Evolutionary conservation across 2,888 invertebrate genomes (phyloP).

Genomic region (Eilema sororculum): DNA sequence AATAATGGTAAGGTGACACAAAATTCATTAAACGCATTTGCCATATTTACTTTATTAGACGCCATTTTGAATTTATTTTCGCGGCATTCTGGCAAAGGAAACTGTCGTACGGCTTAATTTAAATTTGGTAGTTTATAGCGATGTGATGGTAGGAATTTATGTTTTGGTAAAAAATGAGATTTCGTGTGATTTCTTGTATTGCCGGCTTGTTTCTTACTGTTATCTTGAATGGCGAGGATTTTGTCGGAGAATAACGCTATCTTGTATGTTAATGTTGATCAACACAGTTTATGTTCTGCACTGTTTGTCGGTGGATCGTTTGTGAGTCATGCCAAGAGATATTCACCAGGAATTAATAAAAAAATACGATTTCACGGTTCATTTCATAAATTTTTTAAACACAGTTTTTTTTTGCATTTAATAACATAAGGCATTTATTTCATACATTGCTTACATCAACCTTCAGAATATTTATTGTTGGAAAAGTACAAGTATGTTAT

Average conservation of each 20-base stretch:
- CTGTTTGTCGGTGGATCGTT: conserved; percentile 20
- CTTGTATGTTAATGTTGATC: conserved; percentile 30
- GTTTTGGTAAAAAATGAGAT: conserved; percentile 36
- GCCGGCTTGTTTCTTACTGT: conserved; percentile 33
- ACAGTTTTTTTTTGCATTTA: too few species aligned
- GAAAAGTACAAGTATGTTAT: too few species aligned
- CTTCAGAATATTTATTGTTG: too few species aligned
- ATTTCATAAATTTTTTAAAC: too few species aligned
- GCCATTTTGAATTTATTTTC: conserved; percentile 43
- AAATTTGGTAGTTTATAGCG: conserved; percentile 63
- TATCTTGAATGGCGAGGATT: conserved; percentile 45
- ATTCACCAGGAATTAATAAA: neutral
- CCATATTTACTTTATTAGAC: conserved; percentile 50
- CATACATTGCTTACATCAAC: too few species aligned
- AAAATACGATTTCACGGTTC: neutral
- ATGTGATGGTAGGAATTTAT: conserved; percentile 57
- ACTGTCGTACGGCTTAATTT: conserved; percentile 65
- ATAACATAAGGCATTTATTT: too few species aligned
- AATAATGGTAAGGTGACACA: conserved; percentile 59
- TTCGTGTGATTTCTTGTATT: conserved; percentile 30
- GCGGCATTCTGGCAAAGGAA: conserved; percentile 52
- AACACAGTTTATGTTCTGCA: conserved; percentile 25
- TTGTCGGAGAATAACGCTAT: conserved; percentile 33
- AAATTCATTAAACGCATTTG: conserved; percentile 62
- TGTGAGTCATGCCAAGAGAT: neutral